phyloP scores from a whole-genome alignment of 2,797 vertebrate genomes.

The Sardinella longiceps region DNA sequence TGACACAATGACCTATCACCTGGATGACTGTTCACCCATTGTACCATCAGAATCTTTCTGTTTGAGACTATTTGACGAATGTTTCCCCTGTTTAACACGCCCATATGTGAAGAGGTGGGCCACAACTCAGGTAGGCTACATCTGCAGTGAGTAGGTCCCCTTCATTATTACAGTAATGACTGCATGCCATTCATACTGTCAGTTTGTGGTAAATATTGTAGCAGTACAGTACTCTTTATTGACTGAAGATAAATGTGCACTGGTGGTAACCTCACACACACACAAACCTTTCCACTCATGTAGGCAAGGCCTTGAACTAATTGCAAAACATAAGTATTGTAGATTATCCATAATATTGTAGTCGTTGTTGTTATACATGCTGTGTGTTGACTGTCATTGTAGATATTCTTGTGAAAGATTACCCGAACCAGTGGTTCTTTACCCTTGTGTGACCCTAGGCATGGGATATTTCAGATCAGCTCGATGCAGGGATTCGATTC shows the following conservation, averaged over 20 bases:
- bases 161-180: background rate
- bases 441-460: slow-evolving; percentile 57
- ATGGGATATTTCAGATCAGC: slow-evolving; percentile 68
- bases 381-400: background rate
- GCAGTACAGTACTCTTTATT: too few relatives aligned
- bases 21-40: slow-evolving; percentile 70
- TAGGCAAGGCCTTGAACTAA: background rate
- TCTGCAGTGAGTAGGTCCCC: background rate
- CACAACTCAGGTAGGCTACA: slow-evolving; percentile 73
- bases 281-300: background rate
- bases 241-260: background rate
- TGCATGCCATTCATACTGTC: too few relatives aligned
- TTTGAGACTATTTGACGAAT: slow-evolving; percentile 65
- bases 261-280: background rate
- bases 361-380: background rate
- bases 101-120: slow-evolving; percentile 78
- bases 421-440: background rate
- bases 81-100: slow-evolving; percentile 69
- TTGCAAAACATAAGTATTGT: background rate
- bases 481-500: slow-evolving; percentile 78
- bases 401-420: background rate
- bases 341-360: too few relatives aligned
- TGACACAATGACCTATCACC: slow-evolving; percentile 81
- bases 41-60: slow-evolving; percentile 60
- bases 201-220: background rate